Conservation (phyloP, 2,113 vertebrate genomes). For the Pseudorhombus dupliciocellatus region DNA sequence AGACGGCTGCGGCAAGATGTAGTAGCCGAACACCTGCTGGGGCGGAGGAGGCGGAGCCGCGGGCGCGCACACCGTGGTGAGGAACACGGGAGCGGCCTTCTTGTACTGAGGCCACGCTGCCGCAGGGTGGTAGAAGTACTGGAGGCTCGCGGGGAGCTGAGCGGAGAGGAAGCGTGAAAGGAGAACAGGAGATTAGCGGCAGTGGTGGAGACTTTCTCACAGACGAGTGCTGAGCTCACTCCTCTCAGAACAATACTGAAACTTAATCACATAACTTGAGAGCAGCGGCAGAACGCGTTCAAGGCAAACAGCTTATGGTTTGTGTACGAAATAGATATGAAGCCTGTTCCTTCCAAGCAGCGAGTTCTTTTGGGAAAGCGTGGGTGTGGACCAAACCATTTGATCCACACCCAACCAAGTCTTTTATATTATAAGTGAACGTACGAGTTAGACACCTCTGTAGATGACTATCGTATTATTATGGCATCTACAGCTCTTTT, state of each 20-base stretch:
- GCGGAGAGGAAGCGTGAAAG: constrained; percentile 5
- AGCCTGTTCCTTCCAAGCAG: neutral
- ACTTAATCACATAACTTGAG: neutral
- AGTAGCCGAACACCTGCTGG: constrained; percentile 75
- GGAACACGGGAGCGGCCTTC: constrained; percentile 67
- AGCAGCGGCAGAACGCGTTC: neutral
- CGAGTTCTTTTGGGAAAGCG: neutral
- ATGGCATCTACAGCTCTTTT: too few species aligned
- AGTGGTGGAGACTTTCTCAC: neutral
- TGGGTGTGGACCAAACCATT: neutral
- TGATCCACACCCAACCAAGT: neutral
- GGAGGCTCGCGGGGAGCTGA: constrained; percentile 65
- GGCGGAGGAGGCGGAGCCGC: constrained; percentile 52
- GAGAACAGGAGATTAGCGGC: constrained; percentile 12
- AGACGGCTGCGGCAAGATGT: constrained; percentile 70
- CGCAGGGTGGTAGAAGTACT: constrained; percentile 77
- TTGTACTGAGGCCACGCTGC: constrained; percentile 77
- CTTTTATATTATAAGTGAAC: too few species aligned
- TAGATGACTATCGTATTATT: too few species aligned
- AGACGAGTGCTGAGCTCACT: neutral
- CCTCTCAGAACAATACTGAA: neutral
- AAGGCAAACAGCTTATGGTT: neutral
- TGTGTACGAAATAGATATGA: neutral
- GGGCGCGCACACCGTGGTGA: constrained; percentile 71
- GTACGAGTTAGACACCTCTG: neutral